These are phyloP conservation scores for Eristalinus sepulchralis DNA, from an alignment of 2,888 invertebrate species.

Conservation along the genomic window DNA sequence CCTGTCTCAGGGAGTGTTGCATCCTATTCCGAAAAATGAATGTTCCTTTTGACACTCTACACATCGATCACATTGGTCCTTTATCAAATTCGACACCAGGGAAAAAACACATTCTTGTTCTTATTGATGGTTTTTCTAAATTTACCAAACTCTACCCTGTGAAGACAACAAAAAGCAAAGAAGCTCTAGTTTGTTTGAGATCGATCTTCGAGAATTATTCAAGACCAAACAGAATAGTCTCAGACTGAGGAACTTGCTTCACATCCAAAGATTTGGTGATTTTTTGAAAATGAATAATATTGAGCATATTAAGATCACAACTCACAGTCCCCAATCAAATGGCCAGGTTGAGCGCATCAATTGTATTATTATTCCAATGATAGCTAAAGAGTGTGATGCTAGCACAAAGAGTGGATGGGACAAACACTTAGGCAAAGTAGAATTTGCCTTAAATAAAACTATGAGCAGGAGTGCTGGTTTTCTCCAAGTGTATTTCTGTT, in stretches of 20 bases:
- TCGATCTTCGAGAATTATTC: neutral
- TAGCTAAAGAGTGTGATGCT: neutral
- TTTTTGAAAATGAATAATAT: neutral
- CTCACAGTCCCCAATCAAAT: neutral
- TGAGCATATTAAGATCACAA: neutral
- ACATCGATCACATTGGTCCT: constrained; percentile 13
- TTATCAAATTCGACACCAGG: neutral
- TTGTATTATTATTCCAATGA: neutral
- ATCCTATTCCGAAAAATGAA: constrained; percentile 7
- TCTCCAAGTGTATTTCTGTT: neutral
- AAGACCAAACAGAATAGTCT: neutral
- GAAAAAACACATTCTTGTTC: constrained; percentile 1
- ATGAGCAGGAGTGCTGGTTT: neutral
- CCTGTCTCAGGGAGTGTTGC: neutral
- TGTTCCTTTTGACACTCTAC: constrained; percentile 6
- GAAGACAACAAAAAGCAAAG: no score
- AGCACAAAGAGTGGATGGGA: neutral
- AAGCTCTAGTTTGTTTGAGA: neutral
- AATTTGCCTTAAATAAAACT: neutral
- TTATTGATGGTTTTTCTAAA: constrained; percentile 5
- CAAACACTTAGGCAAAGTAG: neutral
- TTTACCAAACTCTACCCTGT: neutral
- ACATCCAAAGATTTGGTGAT: neutral
- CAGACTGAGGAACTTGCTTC: neutral
- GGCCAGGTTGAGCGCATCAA: neutral